These are phyloP conservation scores for Tachuris rubrigastra DNA, from an alignment of 2,113 vertebrate genomes.

Conservation along the genomic window DNA sequence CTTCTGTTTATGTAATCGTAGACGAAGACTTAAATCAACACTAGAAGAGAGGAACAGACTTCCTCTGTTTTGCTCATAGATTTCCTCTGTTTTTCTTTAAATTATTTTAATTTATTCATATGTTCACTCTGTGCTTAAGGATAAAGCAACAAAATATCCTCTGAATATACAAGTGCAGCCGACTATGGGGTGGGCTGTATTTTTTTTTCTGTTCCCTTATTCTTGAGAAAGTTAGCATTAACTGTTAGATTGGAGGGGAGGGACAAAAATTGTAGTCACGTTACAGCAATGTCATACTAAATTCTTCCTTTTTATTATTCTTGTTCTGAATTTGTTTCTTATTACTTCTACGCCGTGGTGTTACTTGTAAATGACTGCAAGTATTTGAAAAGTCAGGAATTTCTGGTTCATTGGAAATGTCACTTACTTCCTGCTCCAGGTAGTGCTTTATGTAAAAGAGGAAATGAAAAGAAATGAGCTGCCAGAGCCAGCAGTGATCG, in stretches of 20 bases:
- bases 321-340: not conserved
- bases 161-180: not conserved
- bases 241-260: not conserved
- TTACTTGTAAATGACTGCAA: not conserved
- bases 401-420: not conserved
- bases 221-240: not conserved
- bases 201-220: not conserved
- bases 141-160: not conserved
- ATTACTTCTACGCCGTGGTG: not conserved
- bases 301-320: not conserved
- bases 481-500: constrained; percentile 86
- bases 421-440: constrained; percentile 64
- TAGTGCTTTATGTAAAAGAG: constrained; percentile 89
- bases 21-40: not conserved
- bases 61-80: not conserved
- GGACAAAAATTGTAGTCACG: not conserved
- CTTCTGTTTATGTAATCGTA: not conserved
- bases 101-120: not conserved
- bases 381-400: not conserved
- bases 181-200: fast-evolving
- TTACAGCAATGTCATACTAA: not conserved
- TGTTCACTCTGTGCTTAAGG: not conserved
- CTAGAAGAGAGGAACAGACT: not conserved
- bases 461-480: constrained; percentile 91
- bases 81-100: not conserved